These are phyloP conservation scores for Hirtodrosophila confusa DNA, from an alignment of 2,888 invertebrate species.

Conservation along the genomic window DNA sequence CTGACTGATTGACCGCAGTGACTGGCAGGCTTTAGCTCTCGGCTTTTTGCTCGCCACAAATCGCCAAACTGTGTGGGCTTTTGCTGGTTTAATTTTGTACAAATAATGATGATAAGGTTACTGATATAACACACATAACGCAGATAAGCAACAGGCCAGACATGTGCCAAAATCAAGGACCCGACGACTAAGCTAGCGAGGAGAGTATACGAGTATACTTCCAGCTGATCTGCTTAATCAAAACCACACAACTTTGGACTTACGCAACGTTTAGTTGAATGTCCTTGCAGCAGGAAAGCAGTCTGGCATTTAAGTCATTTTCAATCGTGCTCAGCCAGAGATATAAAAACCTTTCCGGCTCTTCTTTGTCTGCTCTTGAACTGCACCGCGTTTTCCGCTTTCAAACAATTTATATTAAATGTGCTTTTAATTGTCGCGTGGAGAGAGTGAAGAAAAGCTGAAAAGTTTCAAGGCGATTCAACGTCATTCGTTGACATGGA, in stretches of 20 bases:
- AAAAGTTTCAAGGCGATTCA: slow-evolving; percentile 45
- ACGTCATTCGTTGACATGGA: slow-evolving; percentile 21
- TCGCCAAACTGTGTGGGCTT: slow-evolving; percentile 64
- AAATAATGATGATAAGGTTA: slow-evolving; percentile 68
- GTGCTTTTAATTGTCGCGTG: slow-evolving; percentile 59
- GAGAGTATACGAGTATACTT: slow-evolving; percentile 2
- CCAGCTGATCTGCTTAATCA: slow-evolving; percentile 22
- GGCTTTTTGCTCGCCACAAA: slow-evolving; percentile 64
- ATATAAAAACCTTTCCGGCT: slow-evolving; percentile 18
- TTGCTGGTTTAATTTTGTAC: slow-evolving; percentile 53
- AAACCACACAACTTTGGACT: slow-evolving; percentile 2
- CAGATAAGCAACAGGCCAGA: slow-evolving; percentile 53
- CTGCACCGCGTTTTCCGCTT: slow-evolving; percentile 32
- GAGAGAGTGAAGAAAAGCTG: neutral
- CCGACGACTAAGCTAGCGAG: neutral
- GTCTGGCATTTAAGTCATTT: slow-evolving; percentile 25
- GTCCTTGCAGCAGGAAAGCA: slow-evolving; percentile 13
- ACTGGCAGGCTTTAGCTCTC: slow-evolving; percentile 33
- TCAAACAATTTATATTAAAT: slow-evolving; percentile 67
- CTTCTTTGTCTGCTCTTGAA: slow-evolving; percentile 39
- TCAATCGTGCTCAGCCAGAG: neutral
- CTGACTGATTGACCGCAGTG: slow-evolving; percentile 21
- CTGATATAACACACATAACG: slow-evolving; percentile 63
- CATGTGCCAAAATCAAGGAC: slow-evolving; percentile 4
- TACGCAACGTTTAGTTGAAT: slow-evolving; percentile 6